Evolutionary conservation across 2,113 vertebrate species (phyloP).

Genomic region (Rhynchomys soricoides): DNA sequence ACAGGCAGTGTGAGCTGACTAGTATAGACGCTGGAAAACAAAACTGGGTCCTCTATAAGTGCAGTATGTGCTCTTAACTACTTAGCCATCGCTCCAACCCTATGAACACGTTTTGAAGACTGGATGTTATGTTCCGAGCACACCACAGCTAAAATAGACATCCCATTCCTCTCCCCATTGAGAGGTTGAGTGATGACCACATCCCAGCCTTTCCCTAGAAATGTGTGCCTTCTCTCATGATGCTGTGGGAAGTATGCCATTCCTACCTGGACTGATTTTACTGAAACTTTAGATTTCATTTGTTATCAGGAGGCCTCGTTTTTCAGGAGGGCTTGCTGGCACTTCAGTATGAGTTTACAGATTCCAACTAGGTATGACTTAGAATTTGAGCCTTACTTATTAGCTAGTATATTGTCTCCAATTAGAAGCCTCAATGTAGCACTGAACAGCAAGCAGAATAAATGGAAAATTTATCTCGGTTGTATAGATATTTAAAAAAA

Average conservation of each 20-base stretch:
- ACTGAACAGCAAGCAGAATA: neutral
- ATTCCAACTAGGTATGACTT: neutral
- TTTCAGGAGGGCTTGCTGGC: neutral
- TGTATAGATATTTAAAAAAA: slow-evolving; percentile 1
- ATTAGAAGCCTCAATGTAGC: slow-evolving; percentile 12
- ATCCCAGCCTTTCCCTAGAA: no score
- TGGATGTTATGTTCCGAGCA: neutral
- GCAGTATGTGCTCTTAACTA: neutral
- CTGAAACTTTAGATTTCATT: neutral
- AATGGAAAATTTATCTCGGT: neutral
- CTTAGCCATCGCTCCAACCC: neutral
- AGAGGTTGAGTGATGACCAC: no score
- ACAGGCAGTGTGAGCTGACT: neutral
- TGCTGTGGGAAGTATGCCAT: no score
- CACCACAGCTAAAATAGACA: neutral
- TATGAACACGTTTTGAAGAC: accelerated
- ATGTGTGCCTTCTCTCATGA: neutral
- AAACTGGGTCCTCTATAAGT: neutral
- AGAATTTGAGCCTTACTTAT: neutral
- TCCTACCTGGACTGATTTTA: neutral
- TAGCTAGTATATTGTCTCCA: neutral
- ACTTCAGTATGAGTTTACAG: neutral
- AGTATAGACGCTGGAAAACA: neutral
- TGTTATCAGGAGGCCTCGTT: neutral
- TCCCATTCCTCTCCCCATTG: accelerated